Evolutionary conservation across 2,797 vertebrate genomes (phyloP).

Genomic region (Lacerta viridis): DNA sequence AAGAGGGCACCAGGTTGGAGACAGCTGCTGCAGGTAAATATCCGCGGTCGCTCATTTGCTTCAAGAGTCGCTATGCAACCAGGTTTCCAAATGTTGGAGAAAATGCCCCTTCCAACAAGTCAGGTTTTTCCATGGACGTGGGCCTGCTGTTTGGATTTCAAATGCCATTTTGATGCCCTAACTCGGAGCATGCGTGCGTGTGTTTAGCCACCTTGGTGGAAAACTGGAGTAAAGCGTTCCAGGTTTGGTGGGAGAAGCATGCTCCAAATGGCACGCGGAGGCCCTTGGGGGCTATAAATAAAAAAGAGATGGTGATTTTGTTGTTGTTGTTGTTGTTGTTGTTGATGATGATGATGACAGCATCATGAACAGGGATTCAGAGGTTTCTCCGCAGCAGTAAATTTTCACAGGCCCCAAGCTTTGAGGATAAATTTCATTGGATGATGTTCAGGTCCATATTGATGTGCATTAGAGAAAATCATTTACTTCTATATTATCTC

Average conservation of each 20-base stretch:
- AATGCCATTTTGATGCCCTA: background rate
- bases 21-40: background rate
- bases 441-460: background rate
- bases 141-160: background rate
- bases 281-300: background rate
- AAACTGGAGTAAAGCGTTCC: slow-evolving; percentile 7
- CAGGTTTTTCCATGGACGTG: too few species aligned
- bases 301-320: too few species aligned
- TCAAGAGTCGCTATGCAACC: rapidly evolving
- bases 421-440: background rate
- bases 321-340: too few species aligned
- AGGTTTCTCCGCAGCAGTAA: too few species aligned
- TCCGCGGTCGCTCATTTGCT: rapidly evolving
- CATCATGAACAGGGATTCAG: background rate
- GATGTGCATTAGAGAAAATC: background rate
- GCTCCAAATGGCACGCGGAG: rapidly evolving
- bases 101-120: too few species aligned
- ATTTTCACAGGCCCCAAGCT: too few species aligned
- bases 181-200: background rate
- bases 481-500: too few species aligned
- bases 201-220: slow-evolving; percentile 1
- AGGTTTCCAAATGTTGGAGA: too few species aligned
- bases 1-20: too few species aligned
- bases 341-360: too few species aligned
- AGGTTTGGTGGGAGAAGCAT: slow-evolving; percentile 21